A percentile compares a stretch with the other conserved stretches of the same genome.
Conservation (phyloP, 1,140 invertebrate genomes). For the Bacillus rossius region DNA sequence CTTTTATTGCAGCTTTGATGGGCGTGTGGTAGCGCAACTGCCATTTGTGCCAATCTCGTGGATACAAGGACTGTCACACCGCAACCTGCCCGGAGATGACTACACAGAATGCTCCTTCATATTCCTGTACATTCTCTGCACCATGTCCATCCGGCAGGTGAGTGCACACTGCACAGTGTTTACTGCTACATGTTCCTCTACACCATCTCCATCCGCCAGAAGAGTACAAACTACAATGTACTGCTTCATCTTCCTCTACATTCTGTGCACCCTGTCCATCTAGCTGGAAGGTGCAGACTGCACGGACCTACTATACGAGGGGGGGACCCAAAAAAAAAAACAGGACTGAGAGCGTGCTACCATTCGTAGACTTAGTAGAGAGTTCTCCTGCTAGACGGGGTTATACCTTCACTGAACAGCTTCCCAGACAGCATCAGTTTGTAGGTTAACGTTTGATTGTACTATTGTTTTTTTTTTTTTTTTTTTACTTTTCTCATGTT, state of each 20-base stretch:
- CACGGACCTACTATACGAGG: too few species aligned
- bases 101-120: constrained; percentile 99
- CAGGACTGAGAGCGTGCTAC: too few species aligned
- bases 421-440: too few species aligned
- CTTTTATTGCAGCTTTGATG: constrained; percentile 85
- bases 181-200: too few species aligned
- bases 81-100: constrained; percentile 94
- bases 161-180: too few species aligned
- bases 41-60: constrained; percentile 95
- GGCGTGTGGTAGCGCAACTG: constrained; percentile 92
- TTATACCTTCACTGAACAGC: too few species aligned
- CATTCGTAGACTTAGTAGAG: too few species aligned
- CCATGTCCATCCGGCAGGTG: constrained; percentile 96
- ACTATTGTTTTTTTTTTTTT: too few species aligned
- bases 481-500: too few species aligned
- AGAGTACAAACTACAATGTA: constrained; percentile 98
- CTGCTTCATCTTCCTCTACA: constrained; percentile 99
- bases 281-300: constrained; percentile 63
- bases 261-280: constrained; percentile 99
- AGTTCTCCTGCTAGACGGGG: too few species aligned
- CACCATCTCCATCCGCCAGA: constrained; percentile 95
- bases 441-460: too few species aligned
- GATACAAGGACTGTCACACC: constrained; percentile 94
- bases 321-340: too few species aligned
- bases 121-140: constrained; percentile 98